Conservation (phyloP, 2,797 vertebrate genomes). For the Erethizon dorsatum region DNA sequence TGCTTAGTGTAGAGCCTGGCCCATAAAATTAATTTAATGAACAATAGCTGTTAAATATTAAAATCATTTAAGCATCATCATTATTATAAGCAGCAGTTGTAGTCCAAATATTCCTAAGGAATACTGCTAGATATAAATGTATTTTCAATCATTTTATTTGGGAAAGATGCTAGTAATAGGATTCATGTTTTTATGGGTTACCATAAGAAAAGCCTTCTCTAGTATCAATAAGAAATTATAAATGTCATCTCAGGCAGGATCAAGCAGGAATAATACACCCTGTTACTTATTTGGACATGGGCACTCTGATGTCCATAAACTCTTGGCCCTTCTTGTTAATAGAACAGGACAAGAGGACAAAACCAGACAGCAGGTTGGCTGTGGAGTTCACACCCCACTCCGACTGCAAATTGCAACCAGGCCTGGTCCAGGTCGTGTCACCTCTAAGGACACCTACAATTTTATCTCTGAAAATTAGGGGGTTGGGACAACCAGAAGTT, state of each 20-base stretch:
- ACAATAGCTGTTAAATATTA: not conserved
- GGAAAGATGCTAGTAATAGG: not conserved
- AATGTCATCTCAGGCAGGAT: not conserved
- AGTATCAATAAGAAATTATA: not conserved
- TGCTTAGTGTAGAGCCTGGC: not conserved
- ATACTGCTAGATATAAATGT: not conserved
- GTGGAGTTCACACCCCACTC: not conserved
- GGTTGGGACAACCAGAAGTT: not conserved
- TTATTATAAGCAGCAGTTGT: not conserved
- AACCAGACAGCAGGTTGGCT: not conserved
- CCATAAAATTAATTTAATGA: not conserved
- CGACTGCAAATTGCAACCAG: not conserved
- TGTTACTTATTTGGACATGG: not conserved
- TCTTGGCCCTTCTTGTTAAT: not conserved
- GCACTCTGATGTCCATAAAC: not conserved
- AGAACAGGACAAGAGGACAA: not conserved
- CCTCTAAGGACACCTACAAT: not conserved
- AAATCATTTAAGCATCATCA: not conserved
- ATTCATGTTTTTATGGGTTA: not conserved
- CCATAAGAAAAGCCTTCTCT: not conserved
- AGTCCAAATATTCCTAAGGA: not conserved
- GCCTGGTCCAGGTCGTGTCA: too few relatives aligned
- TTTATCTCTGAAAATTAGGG: not conserved
- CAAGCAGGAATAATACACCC: not conserved
- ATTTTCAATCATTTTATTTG: conserved; percentile 25